Percentiles rank a stretch among this genome's conserved stretches.
These are phyloP conservation scores for Guaruba guarouba DNA, from an alignment of 2,113 vertebrate species.

Conservation along the genomic window DNA sequence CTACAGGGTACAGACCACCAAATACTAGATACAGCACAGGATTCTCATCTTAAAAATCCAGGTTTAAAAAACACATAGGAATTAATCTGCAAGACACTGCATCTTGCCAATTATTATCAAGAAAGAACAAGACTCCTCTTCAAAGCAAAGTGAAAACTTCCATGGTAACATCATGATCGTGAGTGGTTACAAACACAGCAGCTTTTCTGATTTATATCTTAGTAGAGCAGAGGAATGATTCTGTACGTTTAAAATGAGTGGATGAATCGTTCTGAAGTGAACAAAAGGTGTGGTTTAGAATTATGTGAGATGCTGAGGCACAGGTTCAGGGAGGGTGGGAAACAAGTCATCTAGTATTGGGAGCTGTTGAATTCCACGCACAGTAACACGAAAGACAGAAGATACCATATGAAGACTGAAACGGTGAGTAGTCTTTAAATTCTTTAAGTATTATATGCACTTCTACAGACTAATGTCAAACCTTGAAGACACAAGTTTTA, in stretches of 20 bases:
- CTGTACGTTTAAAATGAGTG: not conserved
- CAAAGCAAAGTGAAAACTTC: constrained; percentile 8
- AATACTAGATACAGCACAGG: not conserved
- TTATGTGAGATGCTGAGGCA: not conserved
- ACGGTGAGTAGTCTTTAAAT: not conserved
- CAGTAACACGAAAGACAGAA: not conserved
- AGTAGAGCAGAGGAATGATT: not conserved
- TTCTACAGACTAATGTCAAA: not conserved
- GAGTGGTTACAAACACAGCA: not conserved
- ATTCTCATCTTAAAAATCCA: not conserved
- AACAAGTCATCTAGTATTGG: not conserved
- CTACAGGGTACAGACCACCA: not conserved
- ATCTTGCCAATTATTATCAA: not conserved
- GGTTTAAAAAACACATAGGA: not conserved
- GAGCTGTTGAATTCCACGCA: not conserved
- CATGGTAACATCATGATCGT: constrained; percentile 1
- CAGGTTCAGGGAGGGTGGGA: not conserved
- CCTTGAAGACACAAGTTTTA: not conserved
- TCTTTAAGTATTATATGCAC: not conserved
- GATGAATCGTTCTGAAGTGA: not conserved
- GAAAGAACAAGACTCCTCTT: constrained; percentile 1
- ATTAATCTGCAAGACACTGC: not conserved
- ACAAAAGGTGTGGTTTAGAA: not conserved
- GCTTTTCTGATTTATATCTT: not conserved
- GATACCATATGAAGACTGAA: not conserved